Conservation (phyloP, 2,113 vertebrate genomes). For the Erythrocercus mccallii region DNA sequence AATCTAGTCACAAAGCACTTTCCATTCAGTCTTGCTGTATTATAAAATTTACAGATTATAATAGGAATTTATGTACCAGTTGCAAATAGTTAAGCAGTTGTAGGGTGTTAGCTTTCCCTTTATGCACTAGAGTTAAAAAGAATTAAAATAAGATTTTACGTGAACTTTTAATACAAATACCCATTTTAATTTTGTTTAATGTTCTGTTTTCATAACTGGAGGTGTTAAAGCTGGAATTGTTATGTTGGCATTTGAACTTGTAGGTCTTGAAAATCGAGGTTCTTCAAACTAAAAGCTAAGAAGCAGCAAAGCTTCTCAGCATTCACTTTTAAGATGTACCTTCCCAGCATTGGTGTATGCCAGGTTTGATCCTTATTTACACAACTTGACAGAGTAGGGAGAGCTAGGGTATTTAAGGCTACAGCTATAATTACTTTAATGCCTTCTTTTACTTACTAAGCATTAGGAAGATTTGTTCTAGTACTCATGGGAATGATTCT, state of each 20-base stretch:
- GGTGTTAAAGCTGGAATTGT: neutral
- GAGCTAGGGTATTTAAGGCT: neutral
- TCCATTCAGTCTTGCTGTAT: neutral
- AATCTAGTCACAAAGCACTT: neutral
- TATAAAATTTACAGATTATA: neutral
- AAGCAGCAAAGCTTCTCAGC: neutral
- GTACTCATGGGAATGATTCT: neutral
- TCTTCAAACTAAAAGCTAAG: neutral
- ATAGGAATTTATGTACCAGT: neutral
- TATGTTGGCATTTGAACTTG: neutral
- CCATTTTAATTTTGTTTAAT: neutral
- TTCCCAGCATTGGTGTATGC: neutral
- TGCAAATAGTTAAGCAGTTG: neutral
- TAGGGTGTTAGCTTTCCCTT: neutral
- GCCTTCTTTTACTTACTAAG: neutral
- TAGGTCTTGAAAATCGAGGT: neutral
- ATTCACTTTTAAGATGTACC: neutral
- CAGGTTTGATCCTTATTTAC: neutral
- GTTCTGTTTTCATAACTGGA: neutral
- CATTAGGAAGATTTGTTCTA: neutral
- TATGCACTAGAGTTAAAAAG: neutral
- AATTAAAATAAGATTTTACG: neutral
- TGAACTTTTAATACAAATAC: neutral
- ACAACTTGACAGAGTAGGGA: neutral
- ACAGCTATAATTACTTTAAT: neutral